Evolutionary conservation across 1,140 invertebrate genomes (phyloP), one percentile per base, ranked within the genome.

Genomic region (Leptinotarsa lineolata): DNA sequence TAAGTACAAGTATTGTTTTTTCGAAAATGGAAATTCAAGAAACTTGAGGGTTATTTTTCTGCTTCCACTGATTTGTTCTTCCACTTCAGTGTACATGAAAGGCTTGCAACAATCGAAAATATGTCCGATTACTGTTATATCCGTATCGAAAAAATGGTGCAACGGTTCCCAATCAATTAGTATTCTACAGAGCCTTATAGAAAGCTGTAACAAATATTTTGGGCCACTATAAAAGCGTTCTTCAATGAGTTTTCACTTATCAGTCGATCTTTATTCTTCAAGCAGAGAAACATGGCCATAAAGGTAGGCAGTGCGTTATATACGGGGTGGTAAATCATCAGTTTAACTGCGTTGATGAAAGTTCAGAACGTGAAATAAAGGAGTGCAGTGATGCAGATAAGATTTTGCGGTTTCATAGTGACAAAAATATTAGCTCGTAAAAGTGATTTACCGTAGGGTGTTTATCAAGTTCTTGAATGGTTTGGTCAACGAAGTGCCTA

Each of bases 101-200:
- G 0, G 11, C 16, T 16, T 54, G 48, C 16, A n/a, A 54, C 48
- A 54, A 54, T 54, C 48, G 48, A 54, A 54, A 54, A n/a, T 54
- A 3, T 18, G 20, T 12, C 61, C 61, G 4, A 63, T 20, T 63
- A 22, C 61, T 63, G 20, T 22, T 63, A 30, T 63, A 63, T 63
- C 61, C 61, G 61, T 13, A 63, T 20, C 61, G 13, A 68, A 68
- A 67, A 68, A 68, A 68, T 68, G 46, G 46, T 68, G 67, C 67
- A 68, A 68, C 48, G 20, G 20, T 63, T 20, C 20, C n/a, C 20
- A 30, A 63, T 63, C 44, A 21, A 68, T 68, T 68, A 68, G 48
- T 68, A 68, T 68, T 68, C 67, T 68, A 68, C 67, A 68, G 20
- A 68, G 67, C 67, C 6, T 68, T 18, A 54, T 68, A 68, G 67